Evolutionary conservation across 2,797 vertebrate genomes (phyloP).

Genomic region (Gorsachius magnificus): DNA sequence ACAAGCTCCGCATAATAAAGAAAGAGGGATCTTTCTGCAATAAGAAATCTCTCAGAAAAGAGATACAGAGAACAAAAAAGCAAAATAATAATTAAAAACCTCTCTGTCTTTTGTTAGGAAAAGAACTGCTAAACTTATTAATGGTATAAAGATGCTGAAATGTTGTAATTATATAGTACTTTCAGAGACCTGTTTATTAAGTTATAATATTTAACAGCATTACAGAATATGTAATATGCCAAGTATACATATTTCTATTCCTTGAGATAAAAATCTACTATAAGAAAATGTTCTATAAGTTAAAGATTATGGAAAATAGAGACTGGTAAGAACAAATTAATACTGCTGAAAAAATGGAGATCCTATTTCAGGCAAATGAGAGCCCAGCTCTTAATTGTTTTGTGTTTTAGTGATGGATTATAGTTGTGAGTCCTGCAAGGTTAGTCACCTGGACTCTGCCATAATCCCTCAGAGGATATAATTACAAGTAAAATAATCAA

Average conservation of each 20-base stretch:
- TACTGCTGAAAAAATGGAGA: background rate
- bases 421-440: background rate
- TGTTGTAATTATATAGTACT: background rate
- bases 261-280: background rate
- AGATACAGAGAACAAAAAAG: background rate
- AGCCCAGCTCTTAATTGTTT: background rate
- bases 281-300: background rate
- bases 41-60: background rate
- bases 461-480: background rate
- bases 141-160: background rate
- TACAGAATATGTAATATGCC: background rate
- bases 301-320: background rate
- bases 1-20: fast-evolving
- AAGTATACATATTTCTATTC: background rate
- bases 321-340: background rate
- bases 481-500: background rate
- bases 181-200: background rate
- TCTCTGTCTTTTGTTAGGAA: background rate
- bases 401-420: background rate
- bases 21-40: background rate
- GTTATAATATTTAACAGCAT: background rate
- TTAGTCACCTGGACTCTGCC: background rate
- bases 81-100: background rate
- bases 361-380: background rate
- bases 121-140: background rate